A percentile compares a stretch with the other conserved stretches of the same genome.
These are phyloP conservation scores for Montipora cactus DNA, from an alignment of 64 coral and sea anemone genomes.

Conservation along the genomic window DNA sequence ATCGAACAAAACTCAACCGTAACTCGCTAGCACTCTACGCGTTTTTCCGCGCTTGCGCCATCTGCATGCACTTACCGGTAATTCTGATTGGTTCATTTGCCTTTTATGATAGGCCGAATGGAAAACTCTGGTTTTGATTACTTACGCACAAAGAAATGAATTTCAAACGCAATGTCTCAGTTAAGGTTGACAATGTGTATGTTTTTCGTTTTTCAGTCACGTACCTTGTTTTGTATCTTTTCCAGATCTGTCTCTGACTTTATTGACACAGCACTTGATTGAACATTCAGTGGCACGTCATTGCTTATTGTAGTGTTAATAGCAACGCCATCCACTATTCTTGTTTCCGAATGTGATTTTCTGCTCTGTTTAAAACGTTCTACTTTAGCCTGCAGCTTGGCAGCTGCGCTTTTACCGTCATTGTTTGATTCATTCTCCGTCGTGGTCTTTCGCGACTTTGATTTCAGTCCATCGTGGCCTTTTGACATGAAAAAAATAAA, in stretches of 20 bases:
- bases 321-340: constrained; percentile 94
- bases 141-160: too few relatives aligned
- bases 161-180: too few relatives aligned
- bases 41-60: neutral
- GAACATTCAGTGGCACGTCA: constrained; percentile 55
- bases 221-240: constrained; percentile 45
- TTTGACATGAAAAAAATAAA: neutral
- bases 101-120: too few relatives aligned
- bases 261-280: constrained; percentile 74
- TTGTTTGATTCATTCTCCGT: constrained; percentile 23
- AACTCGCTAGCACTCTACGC: too few relatives aligned
- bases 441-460: neutral
- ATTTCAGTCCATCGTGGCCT: constrained; percentile 14
- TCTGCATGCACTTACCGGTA: neutral
- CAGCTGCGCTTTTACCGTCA: constrained; percentile 15
- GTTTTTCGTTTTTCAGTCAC: neutral
- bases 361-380: constrained; percentile 71
- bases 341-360: constrained; percentile 86
- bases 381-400: constrained; percentile 46
- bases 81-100: neutral
- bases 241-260: constrained; percentile 38
- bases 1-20: neutral
- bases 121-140: too few relatives aligned
- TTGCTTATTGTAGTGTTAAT: constrained; percentile 64
- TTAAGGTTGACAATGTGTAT: too few relatives aligned